Conservation (phyloP, 2,113 vertebrate genomes). For the Porphyrio hochstetteri region DNA sequence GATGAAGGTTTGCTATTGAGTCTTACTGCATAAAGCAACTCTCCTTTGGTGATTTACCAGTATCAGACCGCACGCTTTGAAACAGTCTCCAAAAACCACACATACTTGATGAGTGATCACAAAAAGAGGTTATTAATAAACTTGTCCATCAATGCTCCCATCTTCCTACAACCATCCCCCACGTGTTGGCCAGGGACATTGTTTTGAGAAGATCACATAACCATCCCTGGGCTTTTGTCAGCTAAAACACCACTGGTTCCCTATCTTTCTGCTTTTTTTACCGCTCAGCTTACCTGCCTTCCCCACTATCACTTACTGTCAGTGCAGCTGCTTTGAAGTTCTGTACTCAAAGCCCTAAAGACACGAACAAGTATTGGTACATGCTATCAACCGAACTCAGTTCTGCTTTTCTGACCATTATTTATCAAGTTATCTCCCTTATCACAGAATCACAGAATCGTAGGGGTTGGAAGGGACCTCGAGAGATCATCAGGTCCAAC, state of each 20-base stretch:
- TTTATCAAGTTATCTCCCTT: background rate
- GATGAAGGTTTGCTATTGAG: background rate
- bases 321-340: background rate
- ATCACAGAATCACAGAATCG: no score
- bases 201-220: background rate
- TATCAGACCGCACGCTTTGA: background rate
- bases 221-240: background rate
- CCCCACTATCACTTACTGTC: background rate
- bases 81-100: background rate
- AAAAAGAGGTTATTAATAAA: background rate
- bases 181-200: rapidly evolving
- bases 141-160: background rate
- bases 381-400: background rate
- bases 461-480: no score
- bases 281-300: background rate
- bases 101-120: background rate
- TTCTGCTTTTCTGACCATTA: background rate
- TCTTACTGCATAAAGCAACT: rapidly evolving
- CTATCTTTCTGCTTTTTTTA: background rate
- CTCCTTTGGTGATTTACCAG: background rate
- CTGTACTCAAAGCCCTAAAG: background rate
- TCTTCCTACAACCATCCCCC: background rate
- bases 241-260: background rate
- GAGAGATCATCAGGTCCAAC: no score
- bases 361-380: background rate